Percentiles rank a stretch among this genome's conserved stretches.
Conservation (phyloP, 2,888 invertebrate genomes). For the Drosophila paranaensis region DNA sequence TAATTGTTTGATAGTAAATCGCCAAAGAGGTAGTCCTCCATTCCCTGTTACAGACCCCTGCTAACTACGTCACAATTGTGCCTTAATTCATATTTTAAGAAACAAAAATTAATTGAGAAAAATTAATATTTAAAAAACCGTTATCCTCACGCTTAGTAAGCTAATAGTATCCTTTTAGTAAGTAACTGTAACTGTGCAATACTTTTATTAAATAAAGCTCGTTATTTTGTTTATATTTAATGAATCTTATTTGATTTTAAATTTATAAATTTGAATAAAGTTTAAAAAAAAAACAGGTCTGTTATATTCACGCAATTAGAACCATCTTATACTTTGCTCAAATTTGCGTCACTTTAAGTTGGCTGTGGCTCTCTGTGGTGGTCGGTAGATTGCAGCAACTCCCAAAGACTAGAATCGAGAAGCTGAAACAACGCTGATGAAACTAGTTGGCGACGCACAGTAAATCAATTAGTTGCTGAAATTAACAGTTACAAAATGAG, state of each 20-base stretch:
- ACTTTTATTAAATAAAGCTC: constrained; percentile 56
- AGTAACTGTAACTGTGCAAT: constrained; percentile 73
- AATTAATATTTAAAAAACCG: background rate
- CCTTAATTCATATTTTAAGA: constrained; percentile 20
- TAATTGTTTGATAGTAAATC: constrained; percentile 26
- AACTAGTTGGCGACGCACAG: constrained; percentile 41
- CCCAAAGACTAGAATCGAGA: constrained; percentile 9
- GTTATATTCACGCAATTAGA: background rate
- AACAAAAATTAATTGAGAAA: background rate
- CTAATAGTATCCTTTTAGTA: constrained; percentile 47
- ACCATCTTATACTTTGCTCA: background rate
- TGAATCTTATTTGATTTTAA: background rate
- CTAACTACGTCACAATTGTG: constrained; percentile 27
- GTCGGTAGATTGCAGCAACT: constrained; percentile 28
- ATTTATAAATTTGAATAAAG: background rate
- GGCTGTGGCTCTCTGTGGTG: constrained; percentile 24
- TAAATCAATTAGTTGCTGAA: constrained; percentile 52
- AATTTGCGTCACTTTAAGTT: constrained; percentile 19
- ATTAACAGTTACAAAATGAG: constrained; percentile 50
- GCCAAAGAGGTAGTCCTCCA: constrained; percentile 10
- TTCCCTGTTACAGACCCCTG: constrained; percentile 20
- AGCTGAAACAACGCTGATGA: constrained; percentile 21
- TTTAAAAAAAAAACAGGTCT: background rate
- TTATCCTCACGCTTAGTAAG: constrained; percentile 19
- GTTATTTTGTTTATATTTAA: constrained; percentile 60